Conservation (phyloP, 2,888 invertebrate species). For the Metallyticus violacea region DNA sequence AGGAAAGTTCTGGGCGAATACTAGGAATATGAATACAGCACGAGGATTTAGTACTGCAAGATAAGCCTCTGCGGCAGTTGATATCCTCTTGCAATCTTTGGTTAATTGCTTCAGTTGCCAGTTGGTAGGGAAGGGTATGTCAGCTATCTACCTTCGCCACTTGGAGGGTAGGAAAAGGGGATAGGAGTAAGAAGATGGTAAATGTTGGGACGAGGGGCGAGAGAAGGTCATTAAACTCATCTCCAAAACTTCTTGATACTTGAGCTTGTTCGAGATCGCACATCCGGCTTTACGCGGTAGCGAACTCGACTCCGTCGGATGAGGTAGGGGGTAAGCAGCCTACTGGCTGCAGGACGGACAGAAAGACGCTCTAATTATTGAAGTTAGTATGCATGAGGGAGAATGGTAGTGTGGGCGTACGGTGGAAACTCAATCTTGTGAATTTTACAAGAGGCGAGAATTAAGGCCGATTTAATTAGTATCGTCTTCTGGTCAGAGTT, state of each 20-base stretch:
- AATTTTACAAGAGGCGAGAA: not conserved
- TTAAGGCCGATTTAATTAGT: not conserved
- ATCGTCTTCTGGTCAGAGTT: not conserved
- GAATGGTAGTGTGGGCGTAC: not conserved
- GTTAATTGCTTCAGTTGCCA: slow-evolving; percentile 1
- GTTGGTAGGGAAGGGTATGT: not conserved
- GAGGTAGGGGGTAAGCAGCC: not conserved
- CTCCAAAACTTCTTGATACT: slow-evolving; percentile 1
- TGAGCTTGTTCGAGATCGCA: not conserved
- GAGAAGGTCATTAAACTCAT: slow-evolving; percentile 24
- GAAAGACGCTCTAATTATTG: slow-evolving; percentile 19
- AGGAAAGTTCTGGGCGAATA: no score
- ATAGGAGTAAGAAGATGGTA: not conserved
- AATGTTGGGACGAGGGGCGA: not conserved
- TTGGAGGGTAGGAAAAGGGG: not conserved
- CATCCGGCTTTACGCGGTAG: not conserved
- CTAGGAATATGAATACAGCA: not conserved
- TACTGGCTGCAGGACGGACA: not conserved
- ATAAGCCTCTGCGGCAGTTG: not conserved
- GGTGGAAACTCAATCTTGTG: not conserved
- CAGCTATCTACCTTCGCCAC: not conserved
- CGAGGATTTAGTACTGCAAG: not conserved
- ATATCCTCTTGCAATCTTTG: not conserved
- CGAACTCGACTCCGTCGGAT: not conserved
- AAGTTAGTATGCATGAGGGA: not conserved